Percentiles rank a stretch among this genome's conserved stretches.
These are phyloP conservation scores for Clostera curtula DNA, from an alignment of 2,888 invertebrate genomes.

Conservation along the genomic window DNA sequence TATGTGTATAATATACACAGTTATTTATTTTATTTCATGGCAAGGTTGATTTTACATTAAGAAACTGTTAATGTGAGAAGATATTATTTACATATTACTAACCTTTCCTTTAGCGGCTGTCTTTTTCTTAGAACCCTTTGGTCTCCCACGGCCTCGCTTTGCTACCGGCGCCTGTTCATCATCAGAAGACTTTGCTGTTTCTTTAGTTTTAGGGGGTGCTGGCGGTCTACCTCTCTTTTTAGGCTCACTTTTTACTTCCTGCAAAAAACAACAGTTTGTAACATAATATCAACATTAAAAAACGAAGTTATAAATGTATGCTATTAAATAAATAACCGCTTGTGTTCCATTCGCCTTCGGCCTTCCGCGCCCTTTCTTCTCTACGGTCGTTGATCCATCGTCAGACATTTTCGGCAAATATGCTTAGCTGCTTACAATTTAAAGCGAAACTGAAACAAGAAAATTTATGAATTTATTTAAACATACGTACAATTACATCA, in stretches of 20 bases:
- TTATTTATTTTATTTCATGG: too few species aligned
- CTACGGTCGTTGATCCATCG: constrained; percentile 68
- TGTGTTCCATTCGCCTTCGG: constrained; percentile 70
- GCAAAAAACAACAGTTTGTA: constrained; percentile 7
- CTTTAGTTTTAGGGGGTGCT: constrained; percentile 60
- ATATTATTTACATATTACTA: too few species aligned
- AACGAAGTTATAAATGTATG: background rate
- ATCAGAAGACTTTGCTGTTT: constrained; percentile 70
- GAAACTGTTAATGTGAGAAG: too few species aligned
- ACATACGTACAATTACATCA: background rate
- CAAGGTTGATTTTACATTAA: too few species aligned
- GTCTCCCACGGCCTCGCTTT: constrained; percentile 72
- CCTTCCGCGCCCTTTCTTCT: constrained; percentile 71
- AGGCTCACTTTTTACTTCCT: constrained; percentile 67
- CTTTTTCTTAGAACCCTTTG: constrained; percentile 74
- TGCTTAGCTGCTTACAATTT: constrained; percentile 26
- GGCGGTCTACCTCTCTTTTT: constrained; percentile 67
- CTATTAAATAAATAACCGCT: constrained; percentile 27
- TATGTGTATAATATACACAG: too few species aligned
- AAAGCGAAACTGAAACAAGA: constrained; percentile 39
- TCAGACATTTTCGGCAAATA: constrained; percentile 59
- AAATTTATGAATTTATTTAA: background rate
- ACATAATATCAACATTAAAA: constrained; percentile 1
- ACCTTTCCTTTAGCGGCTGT: constrained; percentile 64
- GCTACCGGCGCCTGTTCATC: constrained; percentile 71